Percentiles rank a stretch among this genome's conserved stretches.
These are phyloP conservation scores for Cheumatopsyche charites DNA, from an alignment of 1,140 invertebrate genomes.

Conservation along the genomic window DNA sequence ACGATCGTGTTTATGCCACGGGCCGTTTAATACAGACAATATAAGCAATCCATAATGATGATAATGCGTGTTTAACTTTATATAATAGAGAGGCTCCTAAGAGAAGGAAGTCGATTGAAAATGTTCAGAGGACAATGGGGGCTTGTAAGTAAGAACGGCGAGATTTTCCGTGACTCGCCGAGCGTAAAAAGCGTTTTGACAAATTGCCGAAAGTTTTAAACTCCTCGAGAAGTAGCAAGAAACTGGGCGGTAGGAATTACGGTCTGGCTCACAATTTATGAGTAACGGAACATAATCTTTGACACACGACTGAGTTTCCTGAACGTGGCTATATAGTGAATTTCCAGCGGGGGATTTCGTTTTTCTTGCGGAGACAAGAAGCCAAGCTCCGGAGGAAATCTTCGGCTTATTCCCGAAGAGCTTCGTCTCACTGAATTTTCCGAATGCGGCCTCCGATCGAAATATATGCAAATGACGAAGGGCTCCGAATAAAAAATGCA, in stretches of 20 bases:
- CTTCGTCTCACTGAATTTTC: too few species aligned
- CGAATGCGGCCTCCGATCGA: slow-evolving; percentile 10
- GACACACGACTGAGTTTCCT: slow-evolving; percentile 41
- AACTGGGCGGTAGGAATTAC: slow-evolving; percentile 37
- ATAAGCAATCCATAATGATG: neutral
- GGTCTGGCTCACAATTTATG: slow-evolving; percentile 46
- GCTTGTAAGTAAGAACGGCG: slow-evolving; percentile 16
- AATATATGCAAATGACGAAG: slow-evolving; percentile 4
- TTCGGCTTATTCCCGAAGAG: too few species aligned
- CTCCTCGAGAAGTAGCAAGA: slow-evolving; percentile 39
- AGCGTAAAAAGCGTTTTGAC: slow-evolving; percentile 42
- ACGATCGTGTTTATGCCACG: too few species aligned
- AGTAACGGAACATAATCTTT: slow-evolving; percentile 49
- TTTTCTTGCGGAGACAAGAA: neutral
- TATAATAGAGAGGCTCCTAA: neutral
- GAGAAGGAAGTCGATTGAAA: slow-evolving; percentile 15
- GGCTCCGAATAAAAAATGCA: neutral
- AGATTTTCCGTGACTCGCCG: slow-evolving; percentile 32
- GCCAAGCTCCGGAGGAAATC: neutral
- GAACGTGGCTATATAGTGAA: neutral
- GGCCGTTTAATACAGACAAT: too few species aligned
- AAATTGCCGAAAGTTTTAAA: slow-evolving; percentile 46
- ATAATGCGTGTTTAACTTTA: neutral
- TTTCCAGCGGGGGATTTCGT: slow-evolving; percentile 1
- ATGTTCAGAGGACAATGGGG: slow-evolving; percentile 8